Base-by-base conservation (phyloP, 2,888 invertebrate genomes). In the Platynereis dumerilii region DNA sequence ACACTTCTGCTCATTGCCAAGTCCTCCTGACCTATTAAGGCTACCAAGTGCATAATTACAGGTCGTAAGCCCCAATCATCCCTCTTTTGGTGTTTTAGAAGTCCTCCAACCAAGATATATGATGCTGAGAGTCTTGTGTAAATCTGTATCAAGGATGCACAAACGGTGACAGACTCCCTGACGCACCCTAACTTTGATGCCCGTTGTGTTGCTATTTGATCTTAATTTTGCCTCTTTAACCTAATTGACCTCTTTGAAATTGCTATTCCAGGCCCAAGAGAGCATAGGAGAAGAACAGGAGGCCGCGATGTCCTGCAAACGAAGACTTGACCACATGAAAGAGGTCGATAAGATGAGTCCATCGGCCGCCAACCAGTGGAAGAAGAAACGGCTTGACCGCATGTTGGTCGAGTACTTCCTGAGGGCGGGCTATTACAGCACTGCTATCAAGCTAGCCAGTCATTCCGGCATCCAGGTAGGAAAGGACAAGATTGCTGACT, bases 331-430 rank as follows among this genome's bases (percentile, higher is more conserved):
- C 76, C 97, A 98, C 83, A 86, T 98, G 57, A 94, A 93, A 80
- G 92, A 92, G 71, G 78, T 75, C 48, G 82, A 82, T 24, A 70
- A 69, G 56, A 77, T 78, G 39, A 75, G 71, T 27, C 74, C 72
- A 27, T 70, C 90, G 89, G 75, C 89, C 15, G 69, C 74, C 54
- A 76, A 71, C 27, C 90, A 91, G 71, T 96, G 94, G 93, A 89
- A 91, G 68, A 89, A 92, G 71, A 91, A 92, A 71, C 89, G 97
- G 34, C 86, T 98, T 62, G 96, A 98, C 85, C 89, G 99, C 60
- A 94, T 99, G 92, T 87, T 99, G 60, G 94, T 98, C 17, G 98
- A 99, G 82, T 96, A 98, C 85, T 92, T 97, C 80, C 87, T 99
- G 24, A 88, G 96, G 65, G 91, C 92, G 80, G 98, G 99, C 0